Evolutionary conservation across 2,113 vertebrate species (phyloP).

Genomic region (Picathartes gymnocephalus): DNA sequence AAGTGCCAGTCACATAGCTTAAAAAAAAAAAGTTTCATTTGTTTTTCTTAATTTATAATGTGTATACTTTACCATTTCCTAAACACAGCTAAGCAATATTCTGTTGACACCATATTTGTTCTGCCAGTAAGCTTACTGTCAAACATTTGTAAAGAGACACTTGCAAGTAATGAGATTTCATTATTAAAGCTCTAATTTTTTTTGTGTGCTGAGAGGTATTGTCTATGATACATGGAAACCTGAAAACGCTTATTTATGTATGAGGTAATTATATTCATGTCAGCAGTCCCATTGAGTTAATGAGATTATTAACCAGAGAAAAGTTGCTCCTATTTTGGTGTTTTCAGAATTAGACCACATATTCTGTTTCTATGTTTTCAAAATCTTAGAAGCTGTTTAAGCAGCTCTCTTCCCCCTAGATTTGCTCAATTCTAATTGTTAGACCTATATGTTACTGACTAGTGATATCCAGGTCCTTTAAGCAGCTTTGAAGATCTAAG

Average conservation of each 20-base stretch:
- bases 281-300: constrained; percentile 16
- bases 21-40: neutral
- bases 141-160: neutral
- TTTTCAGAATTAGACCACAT: neutral
- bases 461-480: neutral
- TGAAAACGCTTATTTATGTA: constrained; percentile 4
- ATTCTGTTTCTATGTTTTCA: neutral
- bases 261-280: constrained; percentile 26
- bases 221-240: neutral
- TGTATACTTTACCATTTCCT: neutral
- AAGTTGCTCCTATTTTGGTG: neutral
- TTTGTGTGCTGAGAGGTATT: neutral
- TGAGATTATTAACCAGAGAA: constrained; percentile 24
- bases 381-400: neutral
- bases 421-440: neutral
- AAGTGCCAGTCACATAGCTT: neutral
- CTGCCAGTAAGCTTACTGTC: neutral
- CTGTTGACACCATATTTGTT: neutral
- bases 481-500: constrained; percentile 22
- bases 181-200: neutral
- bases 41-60: neutral
- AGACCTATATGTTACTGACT: neutral
- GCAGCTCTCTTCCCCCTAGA: neutral
- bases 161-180: constrained; percentile 24
- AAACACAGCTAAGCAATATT: neutral